Percentiles rank a stretch among this genome's conserved stretches.
Evolutionary conservation across 2,113 vertebrate genomes (phyloP).

Genomic region (Clinocottus analis): DNA sequence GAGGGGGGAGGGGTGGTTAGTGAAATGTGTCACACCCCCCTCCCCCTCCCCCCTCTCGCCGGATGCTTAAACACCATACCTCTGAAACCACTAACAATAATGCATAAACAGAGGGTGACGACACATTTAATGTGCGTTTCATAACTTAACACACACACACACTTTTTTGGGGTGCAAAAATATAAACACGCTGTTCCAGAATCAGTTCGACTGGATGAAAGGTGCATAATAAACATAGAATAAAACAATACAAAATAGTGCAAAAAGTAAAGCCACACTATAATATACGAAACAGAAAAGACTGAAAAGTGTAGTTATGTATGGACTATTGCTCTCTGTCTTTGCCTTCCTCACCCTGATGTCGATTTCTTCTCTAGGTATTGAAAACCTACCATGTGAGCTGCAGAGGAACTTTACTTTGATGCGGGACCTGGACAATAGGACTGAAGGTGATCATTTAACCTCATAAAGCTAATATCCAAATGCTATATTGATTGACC

Average conservation of each 20-base stretch:
- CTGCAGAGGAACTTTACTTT: slow-evolving; percentile 97
- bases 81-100: neutral
- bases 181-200: neutral
- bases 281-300: too few relatives aligned
- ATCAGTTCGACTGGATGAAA: too few relatives aligned
- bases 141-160: neutral
- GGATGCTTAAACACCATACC: neutral
- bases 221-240: too few relatives aligned
- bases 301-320: too few relatives aligned
- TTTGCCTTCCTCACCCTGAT: neutral
- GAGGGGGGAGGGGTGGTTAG: slow-evolving; percentile 24
- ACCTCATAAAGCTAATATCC: neutral
- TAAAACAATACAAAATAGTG: too few relatives aligned
- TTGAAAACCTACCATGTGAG: slow-evolving; percentile 96
- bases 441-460: slow-evolving; percentile 90
- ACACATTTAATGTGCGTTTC: neutral
- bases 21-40: slow-evolving; percentile 49
- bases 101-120: neutral
- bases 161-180: neutral
- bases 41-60: too few relatives aligned
- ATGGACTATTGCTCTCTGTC: too few relatives aligned
- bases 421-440: slow-evolving; percentile 95
- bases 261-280: too few relatives aligned
- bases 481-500: neutral
- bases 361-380: slow-evolving; percentile 82